These are phyloP conservation scores for Anguilla anguilla DNA, from an alignment of 2,797 vertebrate species.

Conservation along the genomic window DNA sequence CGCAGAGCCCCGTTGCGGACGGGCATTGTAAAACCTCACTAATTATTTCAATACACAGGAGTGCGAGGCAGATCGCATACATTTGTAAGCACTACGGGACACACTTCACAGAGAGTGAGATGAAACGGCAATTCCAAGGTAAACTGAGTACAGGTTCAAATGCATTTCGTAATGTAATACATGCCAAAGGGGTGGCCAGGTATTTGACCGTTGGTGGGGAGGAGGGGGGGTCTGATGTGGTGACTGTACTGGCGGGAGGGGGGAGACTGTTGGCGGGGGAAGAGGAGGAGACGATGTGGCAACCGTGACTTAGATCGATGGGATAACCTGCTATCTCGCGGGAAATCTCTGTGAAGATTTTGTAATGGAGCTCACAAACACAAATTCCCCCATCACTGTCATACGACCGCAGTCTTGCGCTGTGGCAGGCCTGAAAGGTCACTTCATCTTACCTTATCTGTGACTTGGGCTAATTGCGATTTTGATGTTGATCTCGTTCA, in stretches of 20 bases:
- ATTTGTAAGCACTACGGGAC: constrained; percentile 27
- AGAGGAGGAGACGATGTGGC: neutral
- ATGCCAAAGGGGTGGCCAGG: constrained; percentile 29
- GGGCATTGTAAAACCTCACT: constrained; percentile 66
- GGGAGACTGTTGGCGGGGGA: no score
- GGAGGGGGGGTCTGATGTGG: constrained; percentile 37
- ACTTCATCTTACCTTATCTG: constrained; percentile 69
- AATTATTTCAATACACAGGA: constrained; percentile 70
- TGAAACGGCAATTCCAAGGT: constrained; percentile 24
- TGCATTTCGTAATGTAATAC: constrained; percentile 31
- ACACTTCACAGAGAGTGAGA: constrained; percentile 22
- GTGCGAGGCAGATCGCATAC: constrained; percentile 44
- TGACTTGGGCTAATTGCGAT: constrained; percentile 61
- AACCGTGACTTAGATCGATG: constrained; percentile 74
- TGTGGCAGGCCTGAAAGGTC: constrained; percentile 82
- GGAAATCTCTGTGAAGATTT: constrained; percentile 90
- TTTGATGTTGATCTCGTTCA: constrained; percentile 65
- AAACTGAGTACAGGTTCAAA: constrained; percentile 27
- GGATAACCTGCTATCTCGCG: constrained; percentile 83
- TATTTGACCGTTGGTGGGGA: constrained; percentile 57
- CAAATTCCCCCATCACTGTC: constrained; percentile 41
- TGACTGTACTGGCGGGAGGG: constrained; percentile 37
- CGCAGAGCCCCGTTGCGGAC: constrained; percentile 59
- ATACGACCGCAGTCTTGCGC: constrained; percentile 73
- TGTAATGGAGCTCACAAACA: constrained; percentile 89